A percentile compares a stretch with the other conserved stretches of the same genome.
Conservation (phyloP, 2,888 invertebrate species). For the Diaperis boleti region DNA sequence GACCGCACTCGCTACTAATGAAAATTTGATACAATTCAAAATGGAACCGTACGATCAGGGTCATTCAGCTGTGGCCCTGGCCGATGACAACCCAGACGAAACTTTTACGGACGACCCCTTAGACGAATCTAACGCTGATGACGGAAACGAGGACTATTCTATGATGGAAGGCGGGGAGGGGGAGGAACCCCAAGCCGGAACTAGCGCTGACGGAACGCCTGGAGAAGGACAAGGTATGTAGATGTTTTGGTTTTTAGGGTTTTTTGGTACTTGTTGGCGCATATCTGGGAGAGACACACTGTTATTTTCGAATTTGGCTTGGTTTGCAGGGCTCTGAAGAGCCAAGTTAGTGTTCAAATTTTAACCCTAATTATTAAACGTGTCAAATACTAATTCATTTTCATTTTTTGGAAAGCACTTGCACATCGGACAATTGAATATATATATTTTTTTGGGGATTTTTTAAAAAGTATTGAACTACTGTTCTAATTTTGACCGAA, state of each 20-base stretch:
- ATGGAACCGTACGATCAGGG: slow-evolving; percentile 63
- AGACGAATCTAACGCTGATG: slow-evolving; percentile 59
- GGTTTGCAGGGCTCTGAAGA: no score
- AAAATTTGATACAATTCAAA: slow-evolving; percentile 60
- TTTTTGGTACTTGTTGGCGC: slow-evolving; percentile 37
- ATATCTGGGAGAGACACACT: slow-evolving; percentile 42
- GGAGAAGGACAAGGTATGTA: slow-evolving; percentile 66
- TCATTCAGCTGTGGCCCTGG: slow-evolving; percentile 52
- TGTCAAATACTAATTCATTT: no score
- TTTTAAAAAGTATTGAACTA: no score
- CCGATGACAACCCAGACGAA: slow-evolving; percentile 58
- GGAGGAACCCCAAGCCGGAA: slow-evolving; percentile 64
- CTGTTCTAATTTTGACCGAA: no score
- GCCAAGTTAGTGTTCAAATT: no score
- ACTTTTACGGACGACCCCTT: slow-evolving; percentile 58
- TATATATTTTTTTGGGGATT: no score
- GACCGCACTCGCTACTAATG: slow-evolving; percentile 42
- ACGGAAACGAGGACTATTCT: slow-evolving; percentile 60
- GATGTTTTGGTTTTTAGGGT: slow-evolving; percentile 44
- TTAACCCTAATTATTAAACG: no score
- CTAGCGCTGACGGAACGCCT: slow-evolving; percentile 59
- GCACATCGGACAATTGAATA: no score
- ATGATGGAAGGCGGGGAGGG: slow-evolving; percentile 60
- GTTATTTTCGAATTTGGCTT: no score
- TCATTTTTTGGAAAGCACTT: no score